Base-by-base conservation (phyloP, 2,113 vertebrate genomes). In the Rhinopomastus cyanomelas region DNA sequence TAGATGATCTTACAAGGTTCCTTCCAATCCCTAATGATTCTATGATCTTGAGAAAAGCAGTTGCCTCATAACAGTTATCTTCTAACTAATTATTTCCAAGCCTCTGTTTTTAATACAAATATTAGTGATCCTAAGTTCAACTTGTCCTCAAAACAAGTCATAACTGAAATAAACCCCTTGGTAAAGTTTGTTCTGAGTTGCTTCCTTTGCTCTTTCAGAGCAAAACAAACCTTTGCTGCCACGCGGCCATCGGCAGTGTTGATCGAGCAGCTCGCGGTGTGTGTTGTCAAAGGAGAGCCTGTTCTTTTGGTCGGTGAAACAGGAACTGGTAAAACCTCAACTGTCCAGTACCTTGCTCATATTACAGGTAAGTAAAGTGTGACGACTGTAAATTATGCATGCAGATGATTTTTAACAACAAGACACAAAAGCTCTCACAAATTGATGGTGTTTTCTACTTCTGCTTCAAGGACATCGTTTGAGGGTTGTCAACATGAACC, bases 251-350 rank as follows among this genome's bases (percentile, higher is more conserved):
- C 99, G 23, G 97, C 97, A 6, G 98, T 99, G 62, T 97, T 99
- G 30, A 97, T 99, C 85, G 99, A 99, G 68, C 99, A 99, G 95
- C 97, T 99, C 57, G 98, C 98, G 0, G 98, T 98, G 32, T 99
- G 99, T 46, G 98, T 99, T 32, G 96, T 95, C 62, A 98, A 98
- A 96, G 98, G 97, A 51, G 99, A 99, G 72, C 98, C 99, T 3
- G 98, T 99, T 25, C 97, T 99, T 59, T 92, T 99, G 92, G 99
- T 99, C 53, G 99, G 99, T 89, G 99, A 99, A 96, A 99, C 99
- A 0, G 99, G 99, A 75, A 99, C 99, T 6, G 99, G 99, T 44
- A 99, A 99, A 97, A 99, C 99, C 3, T 99, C 99, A 34, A 97
- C 99, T 5, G 98, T 99, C 16, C 99, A 99, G 81, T 98, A 99